Conservation (phyloP, 2,113 vertebrate species). For the Forbesichthys papilliferus region DNA sequence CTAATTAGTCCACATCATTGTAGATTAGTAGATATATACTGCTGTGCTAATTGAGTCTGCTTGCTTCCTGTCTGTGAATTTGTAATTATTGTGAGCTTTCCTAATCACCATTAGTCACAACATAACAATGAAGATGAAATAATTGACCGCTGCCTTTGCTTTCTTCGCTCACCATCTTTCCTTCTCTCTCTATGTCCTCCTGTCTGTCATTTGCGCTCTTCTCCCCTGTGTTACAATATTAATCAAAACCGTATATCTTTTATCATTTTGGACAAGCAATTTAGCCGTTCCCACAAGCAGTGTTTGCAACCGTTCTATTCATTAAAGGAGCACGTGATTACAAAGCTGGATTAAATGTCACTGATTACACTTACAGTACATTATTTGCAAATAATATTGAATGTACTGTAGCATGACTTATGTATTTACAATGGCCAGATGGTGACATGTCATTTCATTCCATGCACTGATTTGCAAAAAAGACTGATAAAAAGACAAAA, state of each 20-base stretch:
- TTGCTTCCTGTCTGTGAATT: slow-evolving; percentile 57
- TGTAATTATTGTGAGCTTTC: slow-evolving; percentile 58
- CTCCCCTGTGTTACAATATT: slow-evolving; percentile 25
- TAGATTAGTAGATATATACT: slow-evolving; percentile 64
- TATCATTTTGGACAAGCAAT: slow-evolving; percentile 27
- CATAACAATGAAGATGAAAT: slow-evolving; percentile 57
- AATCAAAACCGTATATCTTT: slow-evolving; percentile 30
- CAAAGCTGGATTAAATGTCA: background rate
- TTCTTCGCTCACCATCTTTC: slow-evolving; percentile 18
- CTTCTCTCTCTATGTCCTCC: slow-evolving; percentile 1
- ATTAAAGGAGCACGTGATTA: slow-evolving; percentile 15
- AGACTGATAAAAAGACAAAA: no score
- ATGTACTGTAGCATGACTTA: no score
- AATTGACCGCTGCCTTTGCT: slow-evolving; percentile 51
- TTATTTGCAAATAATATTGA: background rate
- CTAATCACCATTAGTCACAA: slow-evolving; percentile 65
- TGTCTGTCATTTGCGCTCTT: background rate
- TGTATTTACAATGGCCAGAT: no score
- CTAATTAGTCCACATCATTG: slow-evolving; percentile 54
- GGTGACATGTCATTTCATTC: no score
- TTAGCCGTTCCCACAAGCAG: slow-evolving; percentile 31
- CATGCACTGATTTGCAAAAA: no score
- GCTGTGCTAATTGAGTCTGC: slow-evolving; percentile 58
- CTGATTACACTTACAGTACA: background rate
- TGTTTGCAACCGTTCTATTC: slow-evolving; percentile 14